These are phyloP conservation scores for Scaptomyza caliginosa DNA, from an alignment of 2,888 invertebrate genomes.

Conservation along the genomic window DNA sequence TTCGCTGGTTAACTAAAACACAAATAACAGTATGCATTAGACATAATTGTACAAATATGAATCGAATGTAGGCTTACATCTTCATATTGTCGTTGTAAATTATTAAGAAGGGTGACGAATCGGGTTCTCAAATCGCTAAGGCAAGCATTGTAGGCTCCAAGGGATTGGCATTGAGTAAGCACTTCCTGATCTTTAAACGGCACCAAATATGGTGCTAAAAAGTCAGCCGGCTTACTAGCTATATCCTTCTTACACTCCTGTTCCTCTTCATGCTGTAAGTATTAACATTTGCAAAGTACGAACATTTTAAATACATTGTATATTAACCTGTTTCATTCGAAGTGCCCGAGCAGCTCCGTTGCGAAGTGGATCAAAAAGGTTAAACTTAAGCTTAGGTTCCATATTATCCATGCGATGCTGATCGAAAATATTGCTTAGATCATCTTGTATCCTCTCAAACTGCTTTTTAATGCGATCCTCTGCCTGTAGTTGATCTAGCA, in stretches of 20 bases:
- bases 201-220: conserved; percentile 86
- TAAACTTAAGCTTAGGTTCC: conserved; percentile 85
- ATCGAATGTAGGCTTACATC: conserved; percentile 83
- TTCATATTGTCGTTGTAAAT: conserved; percentile 88
- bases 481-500: conserved; percentile 87
- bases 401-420: conserved; percentile 84
- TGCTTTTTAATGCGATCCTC: conserved; percentile 87
- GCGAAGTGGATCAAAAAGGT: conserved; percentile 86
- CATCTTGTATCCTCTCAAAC: conserved; percentile 84
- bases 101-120: conserved; percentile 87
- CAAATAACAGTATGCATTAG: not conserved
- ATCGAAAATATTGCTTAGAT: conserved; percentile 84
- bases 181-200: conserved; percentile 80
- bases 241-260: conserved; percentile 84
- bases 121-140: conserved; percentile 88
- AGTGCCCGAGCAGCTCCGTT: conserved; percentile 85
- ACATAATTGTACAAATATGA: not conserved
- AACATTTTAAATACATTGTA: not conserved
- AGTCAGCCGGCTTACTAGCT: conserved; percentile 85
- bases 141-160: conserved; percentile 84
- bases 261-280: conserved; percentile 77
- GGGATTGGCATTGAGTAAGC: conserved; percentile 75
- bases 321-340: conserved; percentile 84
- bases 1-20: conserved; percentile 79
- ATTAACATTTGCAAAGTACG: not conserved